Evolutionary conservation across 30 jellyfish, hydroid and myxozoan species (phyloP).

Genomic region (Turritopsis rubra): DNA sequence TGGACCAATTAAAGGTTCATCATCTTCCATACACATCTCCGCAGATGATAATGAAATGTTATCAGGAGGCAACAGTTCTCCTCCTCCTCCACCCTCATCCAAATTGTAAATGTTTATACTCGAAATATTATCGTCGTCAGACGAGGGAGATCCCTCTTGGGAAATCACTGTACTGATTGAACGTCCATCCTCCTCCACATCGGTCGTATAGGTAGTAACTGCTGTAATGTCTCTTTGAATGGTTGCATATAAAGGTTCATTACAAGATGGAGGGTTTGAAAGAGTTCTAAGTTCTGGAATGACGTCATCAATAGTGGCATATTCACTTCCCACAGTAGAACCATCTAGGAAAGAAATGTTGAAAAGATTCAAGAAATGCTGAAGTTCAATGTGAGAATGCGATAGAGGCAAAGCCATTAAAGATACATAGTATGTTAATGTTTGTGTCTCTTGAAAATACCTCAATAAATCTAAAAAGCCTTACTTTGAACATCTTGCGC

Average conservation of each 20-base stretch:
- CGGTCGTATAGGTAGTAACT: not conserved
- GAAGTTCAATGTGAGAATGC: not conserved
- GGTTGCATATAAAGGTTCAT: not conserved
- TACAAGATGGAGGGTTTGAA: not conserved
- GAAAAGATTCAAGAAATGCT: not conserved
- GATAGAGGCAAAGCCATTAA: too few species aligned
- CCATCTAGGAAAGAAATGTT: not conserved
- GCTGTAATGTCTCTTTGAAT: not conserved
- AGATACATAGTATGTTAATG: not conserved
- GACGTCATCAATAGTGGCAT: slow-evolving; percentile 37
- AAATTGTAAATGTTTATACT: not conserved
- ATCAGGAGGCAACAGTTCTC: too few species aligned
- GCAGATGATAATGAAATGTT: not conserved
- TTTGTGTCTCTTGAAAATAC: too few species aligned
- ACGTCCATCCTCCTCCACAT: not conserved
- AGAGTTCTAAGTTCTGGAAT: not conserved
- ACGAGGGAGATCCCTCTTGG: not conserved
- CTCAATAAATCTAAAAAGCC: not conserved
- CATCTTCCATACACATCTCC: not conserved
- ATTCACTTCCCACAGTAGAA: slow-evolving; percentile 19
- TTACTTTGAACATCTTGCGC: not conserved
- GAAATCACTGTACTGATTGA: not conserved
- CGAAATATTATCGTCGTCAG: not conserved
- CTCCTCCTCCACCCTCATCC: too few species aligned
- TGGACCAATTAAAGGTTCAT: not conserved